phyloP scores from a whole-genome alignment of 2,113 vertebrate genomes.

The Herpetotheres cachinnans region DNA sequence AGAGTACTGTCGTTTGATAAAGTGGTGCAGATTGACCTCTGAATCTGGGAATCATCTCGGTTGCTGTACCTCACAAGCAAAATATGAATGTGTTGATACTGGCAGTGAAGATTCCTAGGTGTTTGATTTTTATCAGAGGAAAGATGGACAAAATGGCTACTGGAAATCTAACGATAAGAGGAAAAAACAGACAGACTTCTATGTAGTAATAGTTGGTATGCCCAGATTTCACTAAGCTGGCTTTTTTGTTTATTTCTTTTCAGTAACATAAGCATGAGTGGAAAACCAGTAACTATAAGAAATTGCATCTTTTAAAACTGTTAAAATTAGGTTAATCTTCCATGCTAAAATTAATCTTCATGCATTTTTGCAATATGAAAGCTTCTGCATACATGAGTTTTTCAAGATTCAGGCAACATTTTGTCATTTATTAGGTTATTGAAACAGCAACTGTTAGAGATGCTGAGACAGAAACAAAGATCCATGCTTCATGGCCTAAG shows the following conservation, averaged over 20 bases:
- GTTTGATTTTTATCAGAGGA: not conserved
- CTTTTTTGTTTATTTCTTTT: not conserved
- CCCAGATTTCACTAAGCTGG: not conserved
- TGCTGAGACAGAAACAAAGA: not conserved
- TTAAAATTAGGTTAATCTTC: not conserved
- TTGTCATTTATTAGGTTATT: not conserved
- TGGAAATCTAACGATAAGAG: not conserved
- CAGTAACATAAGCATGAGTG: not conserved
- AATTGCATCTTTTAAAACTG: not conserved
- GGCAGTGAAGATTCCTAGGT: not conserved
- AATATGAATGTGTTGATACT: not conserved
- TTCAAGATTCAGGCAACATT: not conserved
- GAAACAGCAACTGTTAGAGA: not conserved
- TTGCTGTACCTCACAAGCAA: not conserved
- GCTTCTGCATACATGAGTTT: not conserved
- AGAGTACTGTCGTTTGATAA: not conserved
- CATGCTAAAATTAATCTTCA: not conserved
- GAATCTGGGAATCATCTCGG: not conserved
- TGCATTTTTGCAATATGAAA: not conserved
- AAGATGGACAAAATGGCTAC: not conserved
- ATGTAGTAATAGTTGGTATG: not conserved
- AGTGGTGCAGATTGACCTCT: not conserved
- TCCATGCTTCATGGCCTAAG: not conserved
- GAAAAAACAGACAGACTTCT: not conserved
- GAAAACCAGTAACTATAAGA: not conserved